phyloP scores from a whole-genome alignment of 2,888 invertebrate species.

The Papilio elwesi region DNA sequence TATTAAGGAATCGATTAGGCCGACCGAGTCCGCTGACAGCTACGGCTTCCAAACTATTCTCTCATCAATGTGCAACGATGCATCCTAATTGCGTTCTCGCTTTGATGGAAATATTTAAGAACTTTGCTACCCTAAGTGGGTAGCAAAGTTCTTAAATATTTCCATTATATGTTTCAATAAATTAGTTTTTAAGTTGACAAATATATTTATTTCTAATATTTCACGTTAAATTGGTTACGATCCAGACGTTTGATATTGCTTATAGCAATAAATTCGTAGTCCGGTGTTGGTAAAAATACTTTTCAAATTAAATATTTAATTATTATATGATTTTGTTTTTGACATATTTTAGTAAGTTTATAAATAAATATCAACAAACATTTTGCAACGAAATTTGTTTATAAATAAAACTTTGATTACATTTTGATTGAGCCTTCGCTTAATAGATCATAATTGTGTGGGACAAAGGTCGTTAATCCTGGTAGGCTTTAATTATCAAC shows the following conservation, averaged over 20 bases:
- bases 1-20: slow-evolving; percentile 15
- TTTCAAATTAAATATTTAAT: too few species aligned
- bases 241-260: too few species aligned
- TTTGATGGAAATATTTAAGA: slow-evolving; percentile 20
- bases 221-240: too few species aligned
- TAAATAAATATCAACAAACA: not conserved
- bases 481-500: slow-evolving; percentile 71
- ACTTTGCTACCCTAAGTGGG: slow-evolving; percentile 4
- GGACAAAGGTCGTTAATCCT: slow-evolving; percentile 76
- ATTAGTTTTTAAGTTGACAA: not conserved
- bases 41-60: slow-evolving; percentile 26
- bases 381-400: slow-evolving; percentile 10
- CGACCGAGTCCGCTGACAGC: not conserved
- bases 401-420: slow-evolving; percentile 38
- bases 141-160: too few species aligned
- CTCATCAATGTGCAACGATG: slow-evolving; percentile 6
- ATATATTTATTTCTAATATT: too few species aligned
- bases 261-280: too few species aligned
- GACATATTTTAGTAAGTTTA: not conserved
- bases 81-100: slow-evolving; percentile 13
- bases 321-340: not conserved
- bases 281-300: too few species aligned
- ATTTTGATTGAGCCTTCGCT: slow-evolving; percentile 53
- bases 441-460: slow-evolving; percentile 74
- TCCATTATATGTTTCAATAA: not conserved